phyloP scores from a whole-genome alignment of 1,140 invertebrate species.

The Helicorthomorpha holstii region DNA sequence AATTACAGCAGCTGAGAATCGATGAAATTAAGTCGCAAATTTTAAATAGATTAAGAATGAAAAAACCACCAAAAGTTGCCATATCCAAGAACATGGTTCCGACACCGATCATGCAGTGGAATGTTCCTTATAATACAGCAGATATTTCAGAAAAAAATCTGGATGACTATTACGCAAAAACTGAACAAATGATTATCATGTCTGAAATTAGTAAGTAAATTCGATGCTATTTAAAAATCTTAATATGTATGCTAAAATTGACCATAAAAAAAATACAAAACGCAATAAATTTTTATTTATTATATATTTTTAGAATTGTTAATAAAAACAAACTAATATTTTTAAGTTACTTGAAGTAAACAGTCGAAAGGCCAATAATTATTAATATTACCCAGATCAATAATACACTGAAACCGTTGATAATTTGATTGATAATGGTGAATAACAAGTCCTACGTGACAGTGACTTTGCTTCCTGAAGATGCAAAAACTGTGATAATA shows the following conservation, averaged over 20 bases:
- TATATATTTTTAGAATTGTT: not conserved
- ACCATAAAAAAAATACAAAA: not conserved
- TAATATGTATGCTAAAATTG: not conserved
- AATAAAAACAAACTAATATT: not conserved
- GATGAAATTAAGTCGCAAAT: not conserved
- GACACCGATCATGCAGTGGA: not conserved
- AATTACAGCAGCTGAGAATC: not conserved
- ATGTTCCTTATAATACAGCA: not conserved
- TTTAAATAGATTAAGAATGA: not conserved
- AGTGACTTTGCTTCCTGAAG: no score
- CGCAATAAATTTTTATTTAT: not conserved
- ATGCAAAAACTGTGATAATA: no score
- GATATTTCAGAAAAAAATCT: conserved; percentile 12
- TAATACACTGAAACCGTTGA: no score
- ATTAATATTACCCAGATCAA: not conserved
- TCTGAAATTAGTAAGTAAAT: conserved; percentile 43
- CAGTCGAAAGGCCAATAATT: not conserved
- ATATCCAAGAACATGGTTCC: not conserved
- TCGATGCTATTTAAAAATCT: not conserved
- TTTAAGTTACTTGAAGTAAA: not conserved
- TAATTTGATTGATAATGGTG: no score
- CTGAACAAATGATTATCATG: conserved; percentile 57
- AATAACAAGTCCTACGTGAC: no score
- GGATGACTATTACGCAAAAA: conserved; percentile 59
- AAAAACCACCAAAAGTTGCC: not conserved